Percentiles rank a stretch among this genome's conserved stretches.
phyloP scores from a whole-genome alignment of 2,797 vertebrate genomes.

The Sus cebifrons region DNA sequence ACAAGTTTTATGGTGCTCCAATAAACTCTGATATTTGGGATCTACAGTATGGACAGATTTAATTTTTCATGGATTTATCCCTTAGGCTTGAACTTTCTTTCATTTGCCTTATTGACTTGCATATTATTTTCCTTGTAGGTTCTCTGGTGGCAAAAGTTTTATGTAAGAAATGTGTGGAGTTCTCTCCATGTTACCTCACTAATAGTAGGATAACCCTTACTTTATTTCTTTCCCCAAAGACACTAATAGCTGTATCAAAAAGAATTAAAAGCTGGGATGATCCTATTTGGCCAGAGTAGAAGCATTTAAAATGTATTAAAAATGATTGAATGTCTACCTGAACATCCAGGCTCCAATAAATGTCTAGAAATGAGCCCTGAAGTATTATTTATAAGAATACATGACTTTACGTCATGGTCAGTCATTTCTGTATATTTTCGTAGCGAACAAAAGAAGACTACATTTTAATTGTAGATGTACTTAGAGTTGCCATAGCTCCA shows the following conservation, averaged over 20 bases:
- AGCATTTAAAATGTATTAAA: background rate
- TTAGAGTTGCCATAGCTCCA: background rate
- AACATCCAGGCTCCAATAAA: background rate
- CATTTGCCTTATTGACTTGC: background rate
- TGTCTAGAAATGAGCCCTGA: background rate
- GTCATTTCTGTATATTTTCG: background rate
- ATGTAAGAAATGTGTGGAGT: background rate
- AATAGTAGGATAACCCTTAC: background rate
- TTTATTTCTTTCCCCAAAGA: background rate
- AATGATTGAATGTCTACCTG: background rate
- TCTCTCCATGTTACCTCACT: background rate
- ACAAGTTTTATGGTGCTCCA: background rate
- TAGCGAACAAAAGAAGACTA: background rate
- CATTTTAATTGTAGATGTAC: background rate
- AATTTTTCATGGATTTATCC: background rate
- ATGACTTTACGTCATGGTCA: background rate
- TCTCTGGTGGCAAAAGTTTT: background rate
- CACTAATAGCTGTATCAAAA: background rate
- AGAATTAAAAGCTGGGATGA: background rate
- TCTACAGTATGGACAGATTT: background rate
- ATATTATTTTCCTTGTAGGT: background rate
- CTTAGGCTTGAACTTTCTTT: background rate
- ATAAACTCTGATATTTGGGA: background rate
- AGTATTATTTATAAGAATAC: background rate
- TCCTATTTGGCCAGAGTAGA: background rate